Evolutionary conservation across 2,797 vertebrate genomes (phyloP).

Genomic region (Cyprinella venusta): DNA sequence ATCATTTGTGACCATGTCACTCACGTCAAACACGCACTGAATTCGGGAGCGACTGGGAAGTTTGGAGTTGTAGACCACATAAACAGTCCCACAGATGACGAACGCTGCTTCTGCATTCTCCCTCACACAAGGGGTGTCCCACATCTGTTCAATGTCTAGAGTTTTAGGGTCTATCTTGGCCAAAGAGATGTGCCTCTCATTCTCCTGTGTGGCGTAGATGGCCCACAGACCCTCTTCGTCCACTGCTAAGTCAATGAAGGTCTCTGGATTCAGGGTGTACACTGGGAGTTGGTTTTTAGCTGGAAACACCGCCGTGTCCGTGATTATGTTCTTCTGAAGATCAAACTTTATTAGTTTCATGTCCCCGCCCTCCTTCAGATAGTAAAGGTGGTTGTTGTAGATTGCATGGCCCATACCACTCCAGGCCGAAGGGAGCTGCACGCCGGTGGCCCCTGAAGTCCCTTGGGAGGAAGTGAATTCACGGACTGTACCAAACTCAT

Average conservation of each 20-base stretch:
- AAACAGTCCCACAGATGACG: conserved; percentile 92
- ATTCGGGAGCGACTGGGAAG: conserved; percentile 91
- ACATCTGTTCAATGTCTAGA: conserved; percentile 92
- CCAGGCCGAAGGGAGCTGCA: conserved; percentile 89
- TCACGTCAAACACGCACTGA: conserved; percentile 95
- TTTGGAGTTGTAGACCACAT: conserved; percentile 94
- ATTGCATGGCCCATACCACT: conserved; percentile 89
- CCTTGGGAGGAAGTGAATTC: conserved; percentile 87
- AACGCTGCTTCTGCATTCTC: conserved; percentile 95
- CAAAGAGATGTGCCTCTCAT: conserved; percentile 87
- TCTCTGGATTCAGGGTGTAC: conserved; percentile 84
- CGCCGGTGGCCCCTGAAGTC: conserved; percentile 78
- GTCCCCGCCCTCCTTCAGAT: conserved; percentile 81
- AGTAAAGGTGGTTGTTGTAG: conserved; percentile 85
- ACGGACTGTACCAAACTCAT: conserved; percentile 84
- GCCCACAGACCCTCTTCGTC: conserved; percentile 97
- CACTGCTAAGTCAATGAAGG: conserved; percentile 88
- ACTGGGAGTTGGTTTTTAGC: conserved; percentile 81
- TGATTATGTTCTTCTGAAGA: conserved; percentile 81
- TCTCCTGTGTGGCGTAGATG: conserved; percentile 88
- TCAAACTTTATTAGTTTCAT: conserved; percentile 90
- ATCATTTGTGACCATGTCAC: conserved; percentile 85
- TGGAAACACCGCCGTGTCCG: conserved; percentile 89
- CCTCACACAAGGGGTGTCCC: conserved; percentile 92
- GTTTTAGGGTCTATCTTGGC: conserved; percentile 89